Conservation (phyloP, 2,113 vertebrate species). For the Saccopteryx leptura region DNA sequence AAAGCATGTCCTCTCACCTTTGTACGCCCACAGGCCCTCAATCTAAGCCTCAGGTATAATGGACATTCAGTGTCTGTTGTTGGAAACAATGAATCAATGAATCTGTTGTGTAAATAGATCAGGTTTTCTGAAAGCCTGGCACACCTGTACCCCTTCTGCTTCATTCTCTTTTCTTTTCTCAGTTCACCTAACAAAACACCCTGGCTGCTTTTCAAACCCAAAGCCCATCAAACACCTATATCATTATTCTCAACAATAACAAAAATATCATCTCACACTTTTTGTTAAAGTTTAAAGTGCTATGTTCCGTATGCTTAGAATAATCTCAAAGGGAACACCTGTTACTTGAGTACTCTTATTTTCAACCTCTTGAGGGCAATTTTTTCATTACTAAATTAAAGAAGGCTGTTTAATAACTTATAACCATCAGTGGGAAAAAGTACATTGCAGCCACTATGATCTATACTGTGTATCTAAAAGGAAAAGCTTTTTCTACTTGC, state of each 20-base stretch:
- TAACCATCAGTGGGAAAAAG: constrained; percentile 62
- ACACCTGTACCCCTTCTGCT: constrained; percentile 71
- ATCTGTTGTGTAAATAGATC: constrained; percentile 76
- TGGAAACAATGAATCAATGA: constrained; percentile 57
- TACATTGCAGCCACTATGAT: constrained; percentile 64
- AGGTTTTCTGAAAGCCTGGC: constrained; percentile 47
- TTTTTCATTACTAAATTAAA: constrained; percentile 80
- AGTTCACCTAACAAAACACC: constrained; percentile 73
- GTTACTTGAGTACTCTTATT: constrained; percentile 80
- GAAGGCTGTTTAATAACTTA: constrained; percentile 74
- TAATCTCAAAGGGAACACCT: constrained; percentile 87
- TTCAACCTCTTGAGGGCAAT: constrained; percentile 80
- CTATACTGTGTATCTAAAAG: constrained; percentile 25
- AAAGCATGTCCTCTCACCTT: not conserved
- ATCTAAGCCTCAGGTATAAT: not conserved
- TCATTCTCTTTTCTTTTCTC: constrained; percentile 60
- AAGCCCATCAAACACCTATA: constrained; percentile 83
- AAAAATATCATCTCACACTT: constrained; percentile 79
- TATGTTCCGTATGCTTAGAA: constrained; percentile 81
- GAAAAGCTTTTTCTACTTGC: constrained; percentile 31
- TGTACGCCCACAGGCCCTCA: not conserved
- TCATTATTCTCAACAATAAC: constrained; percentile 73
- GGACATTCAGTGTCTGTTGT: not conserved
- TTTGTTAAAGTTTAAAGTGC: constrained; percentile 88
- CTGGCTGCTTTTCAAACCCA: constrained; percentile 59